Evolutionary conservation across 2,888 invertebrate genomes (phyloP).

Genomic region (Spodoptera exigua): DNA sequence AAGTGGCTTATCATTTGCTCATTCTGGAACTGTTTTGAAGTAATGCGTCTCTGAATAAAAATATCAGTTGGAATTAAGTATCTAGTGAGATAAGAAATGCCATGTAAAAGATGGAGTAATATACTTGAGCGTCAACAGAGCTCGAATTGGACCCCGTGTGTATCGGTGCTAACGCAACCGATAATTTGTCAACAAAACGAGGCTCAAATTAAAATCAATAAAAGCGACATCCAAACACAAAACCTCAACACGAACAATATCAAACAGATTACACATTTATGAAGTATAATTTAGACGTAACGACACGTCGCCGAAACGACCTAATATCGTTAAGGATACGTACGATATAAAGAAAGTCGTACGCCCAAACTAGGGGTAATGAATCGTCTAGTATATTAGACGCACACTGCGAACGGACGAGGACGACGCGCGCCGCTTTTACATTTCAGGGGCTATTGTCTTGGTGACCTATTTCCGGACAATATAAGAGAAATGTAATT

Average conservation of each 20-base stretch:
- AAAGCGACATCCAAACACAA: slow-evolving; percentile 47
- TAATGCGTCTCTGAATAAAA: too few species aligned
- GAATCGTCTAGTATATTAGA: slow-evolving; percentile 73
- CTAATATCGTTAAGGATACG: slow-evolving; percentile 64
- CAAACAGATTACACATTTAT: slow-evolving; percentile 62
- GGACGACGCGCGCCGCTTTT: slow-evolving; percentile 64
- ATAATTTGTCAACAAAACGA: slow-evolving; percentile 41
- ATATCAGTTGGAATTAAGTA: too few species aligned
- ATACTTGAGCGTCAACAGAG: too few species aligned
- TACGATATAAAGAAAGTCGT: slow-evolving; percentile 62
- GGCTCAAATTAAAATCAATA: slow-evolving; percentile 49
- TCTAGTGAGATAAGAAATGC: not conserved
- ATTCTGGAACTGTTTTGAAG: not conserved
- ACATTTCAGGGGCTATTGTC: slow-evolving; percentile 74
- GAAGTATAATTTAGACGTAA: slow-evolving; percentile 59
- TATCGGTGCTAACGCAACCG: slow-evolving; percentile 9
- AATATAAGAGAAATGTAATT: slow-evolving; percentile 63
- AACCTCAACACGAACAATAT: slow-evolving; percentile 56
- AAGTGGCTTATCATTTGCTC: slow-evolving; percentile 23
- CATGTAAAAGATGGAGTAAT: not conserved
- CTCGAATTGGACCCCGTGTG: not conserved
- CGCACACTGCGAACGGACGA: slow-evolving; percentile 37
- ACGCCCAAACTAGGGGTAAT: slow-evolving; percentile 69
- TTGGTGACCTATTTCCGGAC: slow-evolving; percentile 80
- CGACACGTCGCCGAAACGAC: slow-evolving; percentile 60